Base-by-base conservation (phyloP, 2,113 vertebrate genomes). In the Syrmaticus mikado region DNA sequence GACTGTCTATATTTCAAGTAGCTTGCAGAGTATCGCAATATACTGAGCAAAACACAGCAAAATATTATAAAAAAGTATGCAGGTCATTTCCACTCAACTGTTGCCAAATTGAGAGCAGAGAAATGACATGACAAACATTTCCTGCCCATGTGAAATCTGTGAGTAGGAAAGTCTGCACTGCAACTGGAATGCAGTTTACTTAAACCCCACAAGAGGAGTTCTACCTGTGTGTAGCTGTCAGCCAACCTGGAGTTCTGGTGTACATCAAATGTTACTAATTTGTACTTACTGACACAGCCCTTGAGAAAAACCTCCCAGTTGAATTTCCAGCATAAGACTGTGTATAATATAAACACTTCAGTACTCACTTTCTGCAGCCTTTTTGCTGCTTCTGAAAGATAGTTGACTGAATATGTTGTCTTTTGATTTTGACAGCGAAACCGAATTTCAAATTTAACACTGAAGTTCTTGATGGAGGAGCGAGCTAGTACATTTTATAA, bases 1-100 rank as follows among this genome's bases (percentile, higher is more conserved):
- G 87, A 80, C 32, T 93, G 68, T 40, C 12, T 64, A 57, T 64
- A 57, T 80, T 91, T 93, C 87, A 83, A 87, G 91, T 53, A 91
- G 76, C 68, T 91, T 71, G 68, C 79, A 81, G 87, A 40, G 19
- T 91, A 91, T 89, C 82, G 93, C 71, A 77, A 83, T 64, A 46
- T 68, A 57, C 77, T 85, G 67, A 87, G 91, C 58, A 76, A 95
- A 90, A 25, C 25, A 38, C 75, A 82, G 71, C 10, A 91, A 92
- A 89, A 67, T 50, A 16, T 34, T 76, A 8, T 55, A 8, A 81
- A 82, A 89, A 85, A 62, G 4, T 20, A 7, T 40, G 30, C 48
- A 18, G 45, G 43, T 41, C 45, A 45, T 66, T 94, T 76, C 62
- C 0, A 1, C 32, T 45, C 36, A 48, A 36, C 58, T 62, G 41